A percentile compares a stretch with the other conserved stretches of the same genome.
These are phyloP conservation scores for Mormyrus hasselquistii DNA, from an alignment of 2,797 vertebrate species.

Conservation along the genomic window DNA sequence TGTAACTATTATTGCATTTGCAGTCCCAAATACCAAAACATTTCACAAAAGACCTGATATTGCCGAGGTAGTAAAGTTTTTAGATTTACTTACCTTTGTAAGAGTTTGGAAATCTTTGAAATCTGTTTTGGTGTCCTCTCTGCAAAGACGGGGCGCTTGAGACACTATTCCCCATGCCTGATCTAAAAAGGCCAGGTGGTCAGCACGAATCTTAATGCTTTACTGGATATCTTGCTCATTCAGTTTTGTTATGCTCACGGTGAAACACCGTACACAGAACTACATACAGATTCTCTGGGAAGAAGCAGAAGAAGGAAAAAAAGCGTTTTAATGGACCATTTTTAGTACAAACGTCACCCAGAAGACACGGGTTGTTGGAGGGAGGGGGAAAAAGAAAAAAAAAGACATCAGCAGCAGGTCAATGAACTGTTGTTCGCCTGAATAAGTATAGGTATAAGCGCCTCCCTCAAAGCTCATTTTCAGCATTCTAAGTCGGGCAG, in stretches of 20 bases:
- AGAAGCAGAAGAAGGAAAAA: not conserved
- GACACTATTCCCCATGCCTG: conserved; percentile 51
- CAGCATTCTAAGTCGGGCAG: not conserved
- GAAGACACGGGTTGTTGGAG: conserved; percentile 4
- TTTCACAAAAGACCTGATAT: not conserved
- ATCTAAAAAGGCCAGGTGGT: conserved; percentile 25
- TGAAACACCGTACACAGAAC: not conserved
- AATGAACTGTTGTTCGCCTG: conserved; percentile 7
- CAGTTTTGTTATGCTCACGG: not conserved
- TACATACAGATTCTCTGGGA: not conserved
- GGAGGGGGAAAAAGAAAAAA: not conserved
- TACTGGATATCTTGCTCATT: conserved; percentile 11
- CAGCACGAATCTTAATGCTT: conserved; percentile 14
- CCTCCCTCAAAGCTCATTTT: not conserved
- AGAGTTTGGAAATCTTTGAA: conserved; percentile 51
- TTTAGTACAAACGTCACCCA: conserved; percentile 2
- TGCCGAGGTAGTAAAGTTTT: not conserved
- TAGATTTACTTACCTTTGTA: conserved; percentile 50
- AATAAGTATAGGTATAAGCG: not conserved
- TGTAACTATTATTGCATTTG: not conserved
- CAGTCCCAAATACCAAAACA: not conserved
- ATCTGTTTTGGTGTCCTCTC: conserved; percentile 48
- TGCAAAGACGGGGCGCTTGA: conserved; percentile 46
- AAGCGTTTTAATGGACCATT: conserved; percentile 21
- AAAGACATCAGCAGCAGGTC: conserved; percentile 14